Percentiles rank a stretch among this genome's conserved stretches.
These are phyloP conservation scores for Oreochromis grahami DNA, from an alignment of 2,797 vertebrate species.

Conservation along the genomic window DNA sequence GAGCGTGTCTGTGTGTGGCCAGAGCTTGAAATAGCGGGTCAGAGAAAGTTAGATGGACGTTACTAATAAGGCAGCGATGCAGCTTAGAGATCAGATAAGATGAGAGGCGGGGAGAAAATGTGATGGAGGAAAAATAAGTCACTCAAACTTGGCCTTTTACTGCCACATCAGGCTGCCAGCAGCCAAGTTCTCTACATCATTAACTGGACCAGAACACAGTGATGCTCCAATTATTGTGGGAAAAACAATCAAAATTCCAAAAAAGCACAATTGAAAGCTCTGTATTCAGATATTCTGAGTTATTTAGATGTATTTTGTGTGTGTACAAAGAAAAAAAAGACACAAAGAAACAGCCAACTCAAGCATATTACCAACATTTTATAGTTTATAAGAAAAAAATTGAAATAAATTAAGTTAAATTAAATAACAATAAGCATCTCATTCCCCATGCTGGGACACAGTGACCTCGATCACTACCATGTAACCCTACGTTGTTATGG, in stretches of 20 bases:
- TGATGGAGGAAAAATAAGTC: slow-evolving; percentile 25
- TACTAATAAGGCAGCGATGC: slow-evolving; percentile 66
- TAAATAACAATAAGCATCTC: not conserved
- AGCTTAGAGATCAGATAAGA: slow-evolving; percentile 32
- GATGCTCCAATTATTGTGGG: slow-evolving; percentile 18
- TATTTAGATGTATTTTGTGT: not conserved
- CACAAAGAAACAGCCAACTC: not conserved
- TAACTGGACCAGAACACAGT: slow-evolving; percentile 36
- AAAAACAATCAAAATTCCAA: not conserved
- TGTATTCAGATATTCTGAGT: not conserved
- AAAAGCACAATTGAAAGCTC: not conserved
- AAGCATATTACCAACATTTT: not conserved
- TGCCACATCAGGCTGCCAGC: slow-evolving; percentile 33
- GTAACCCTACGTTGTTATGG: not conserved
- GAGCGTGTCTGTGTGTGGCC: slow-evolving; percentile 27
- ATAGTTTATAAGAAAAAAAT: not conserved
- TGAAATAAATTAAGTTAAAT: not conserved
- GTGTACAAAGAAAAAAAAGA: not conserved
- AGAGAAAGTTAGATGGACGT: slow-evolving; percentile 69
- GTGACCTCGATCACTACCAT: not conserved
- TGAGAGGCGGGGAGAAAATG: slow-evolving; percentile 39
- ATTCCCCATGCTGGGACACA: not conserved
- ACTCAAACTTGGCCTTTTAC: slow-evolving; percentile 64
- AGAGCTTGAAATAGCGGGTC: slow-evolving; percentile 54
- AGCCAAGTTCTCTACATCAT: slow-evolving; percentile 29